phyloP scores from a whole-genome alignment of 1,140 invertebrate species.

The Capitella teleta region DNA sequence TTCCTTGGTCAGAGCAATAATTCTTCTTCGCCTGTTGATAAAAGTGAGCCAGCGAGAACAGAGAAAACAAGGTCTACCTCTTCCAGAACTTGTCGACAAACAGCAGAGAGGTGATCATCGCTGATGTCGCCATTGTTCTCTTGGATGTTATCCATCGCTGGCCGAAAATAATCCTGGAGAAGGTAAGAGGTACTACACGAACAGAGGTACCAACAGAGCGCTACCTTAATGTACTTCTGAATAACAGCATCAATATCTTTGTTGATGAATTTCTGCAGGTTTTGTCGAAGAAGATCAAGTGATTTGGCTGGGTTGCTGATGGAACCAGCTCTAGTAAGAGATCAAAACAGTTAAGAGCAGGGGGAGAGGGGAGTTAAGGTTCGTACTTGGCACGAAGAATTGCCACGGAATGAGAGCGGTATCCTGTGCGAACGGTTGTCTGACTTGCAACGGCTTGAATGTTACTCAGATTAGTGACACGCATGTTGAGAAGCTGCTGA shows the following conservation, averaged over 20 bases:
- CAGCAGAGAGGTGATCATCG: conserved; percentile 60
- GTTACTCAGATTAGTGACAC: conserved; percentile 24
- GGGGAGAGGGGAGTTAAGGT: neutral
- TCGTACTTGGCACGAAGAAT: conserved; percentile 28
- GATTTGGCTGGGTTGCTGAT: conserved; percentile 56
- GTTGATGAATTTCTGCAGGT: conserved; percentile 62
- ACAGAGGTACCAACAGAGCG: too few relatives aligned
- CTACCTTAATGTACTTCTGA: conserved; percentile 61
- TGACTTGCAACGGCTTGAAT: conserved; percentile 22
- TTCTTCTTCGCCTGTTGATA: conserved; percentile 51
- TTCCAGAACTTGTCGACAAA: conserved; percentile 65
- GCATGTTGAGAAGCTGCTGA: conserved; percentile 25
- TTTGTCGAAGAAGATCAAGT: conserved; percentile 59
- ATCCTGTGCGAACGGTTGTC: conserved; percentile 22
- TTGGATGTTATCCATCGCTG: conserved; percentile 65
- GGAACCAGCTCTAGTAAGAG: conserved; percentile 20
- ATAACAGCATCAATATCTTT: conserved; percentile 65
- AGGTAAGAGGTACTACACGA: neutral
- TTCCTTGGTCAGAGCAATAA: conserved; percentile 42
- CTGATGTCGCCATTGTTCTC: conserved; percentile 61
- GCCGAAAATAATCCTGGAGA: conserved; percentile 51
- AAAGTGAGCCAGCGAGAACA: neutral
- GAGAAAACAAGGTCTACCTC: conserved; percentile 39
- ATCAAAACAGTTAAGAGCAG: neutral
- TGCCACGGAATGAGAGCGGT: conserved; percentile 25